Base-by-base conservation (phyloP, 1,140 invertebrate species). In the Anthonomus grandis region DNA sequence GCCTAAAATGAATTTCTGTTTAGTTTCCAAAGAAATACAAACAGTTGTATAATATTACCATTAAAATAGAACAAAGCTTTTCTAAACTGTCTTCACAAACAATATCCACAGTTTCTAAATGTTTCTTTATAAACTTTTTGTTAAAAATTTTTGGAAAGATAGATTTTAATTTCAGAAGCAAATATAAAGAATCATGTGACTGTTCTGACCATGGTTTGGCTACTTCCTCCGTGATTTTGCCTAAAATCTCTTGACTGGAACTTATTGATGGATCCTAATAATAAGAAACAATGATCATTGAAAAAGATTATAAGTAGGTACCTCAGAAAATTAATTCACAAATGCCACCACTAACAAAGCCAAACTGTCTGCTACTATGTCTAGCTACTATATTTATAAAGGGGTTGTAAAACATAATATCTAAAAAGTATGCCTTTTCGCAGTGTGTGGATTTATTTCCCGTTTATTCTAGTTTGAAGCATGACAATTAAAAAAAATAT, bases 171-270 rank as follows among this genome's bases (percentile, higher is more conserved):
- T 75, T 62, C 44, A 79, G 62, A 1, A 84, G 63, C 41, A 81
- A 75, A 63, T 80, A 77, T 9, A 83, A 66, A 24, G 74, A 74
- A 58, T 81, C 79, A 41, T 81, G 61, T 34, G 57, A 74, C 17
- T 79, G 76, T 36, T 80, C 76, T 18, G 62, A 46, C 74, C 76
- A 79, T 17, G 79, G 75, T 59, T 83, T 83, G 24, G 78, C 76
- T 47, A 85, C 71, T 64, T 84, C 77, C 59, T 74, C 67, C 67
- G 83, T 77, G 34, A 88, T 64, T 44, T 81, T 58, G 27, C 81
- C 74, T 80, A 83, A 85, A 2, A 86, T 42, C 24, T 74, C 69
- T 38, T 67, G 57, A 48, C 74, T 70, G 64, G 85, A 81, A 50
- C 77, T 70, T 27, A 81, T 71, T 65, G 75, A 66, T 39, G 75